Evolutionary conservation across 2,888 invertebrate genomes (phyloP).

Genomic region (Coremacera marginata): DNA sequence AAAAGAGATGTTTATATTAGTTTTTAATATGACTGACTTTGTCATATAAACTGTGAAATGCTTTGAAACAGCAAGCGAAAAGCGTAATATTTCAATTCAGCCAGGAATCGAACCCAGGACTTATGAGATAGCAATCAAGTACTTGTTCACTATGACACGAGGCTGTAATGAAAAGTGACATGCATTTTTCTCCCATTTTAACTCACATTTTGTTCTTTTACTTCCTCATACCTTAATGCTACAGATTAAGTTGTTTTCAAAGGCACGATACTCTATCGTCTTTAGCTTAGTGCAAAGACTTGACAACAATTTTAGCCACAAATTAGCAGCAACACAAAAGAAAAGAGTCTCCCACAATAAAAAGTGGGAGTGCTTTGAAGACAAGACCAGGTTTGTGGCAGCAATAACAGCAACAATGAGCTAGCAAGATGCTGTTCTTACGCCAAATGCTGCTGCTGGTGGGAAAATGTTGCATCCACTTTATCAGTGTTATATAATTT

Average conservation of each 20-base stretch:
- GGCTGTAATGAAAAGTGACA: too few relatives aligned
- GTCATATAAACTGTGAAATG: too few relatives aligned
- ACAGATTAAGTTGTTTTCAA: not conserved
- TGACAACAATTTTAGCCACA: not conserved
- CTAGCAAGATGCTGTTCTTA: not conserved
- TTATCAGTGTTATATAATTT: not conserved
- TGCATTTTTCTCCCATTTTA: too few relatives aligned
- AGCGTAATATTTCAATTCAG: too few relatives aligned
- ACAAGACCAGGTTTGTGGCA: not conserved
- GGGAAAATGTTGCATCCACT: not conserved
- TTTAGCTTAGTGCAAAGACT: not conserved
- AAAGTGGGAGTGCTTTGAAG: too few relatives aligned
- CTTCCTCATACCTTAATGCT: not conserved
- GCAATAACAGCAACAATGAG: not conserved
- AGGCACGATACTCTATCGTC: not conserved
- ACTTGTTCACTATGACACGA: too few relatives aligned
- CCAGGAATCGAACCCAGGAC: too few relatives aligned
- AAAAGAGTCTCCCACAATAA: not conserved
- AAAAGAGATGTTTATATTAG: too few relatives aligned
- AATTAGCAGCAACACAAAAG: not conserved
- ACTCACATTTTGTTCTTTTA: not conserved
- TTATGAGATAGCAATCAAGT: too few relatives aligned
- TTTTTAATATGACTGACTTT: too few relatives aligned
- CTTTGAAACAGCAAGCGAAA: too few relatives aligned
- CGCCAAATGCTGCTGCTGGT: not conserved